These are phyloP conservation scores for Ptiloglossa arizonensis DNA, from an alignment of 1,140 invertebrate species.

Conservation along the genomic window DNA sequence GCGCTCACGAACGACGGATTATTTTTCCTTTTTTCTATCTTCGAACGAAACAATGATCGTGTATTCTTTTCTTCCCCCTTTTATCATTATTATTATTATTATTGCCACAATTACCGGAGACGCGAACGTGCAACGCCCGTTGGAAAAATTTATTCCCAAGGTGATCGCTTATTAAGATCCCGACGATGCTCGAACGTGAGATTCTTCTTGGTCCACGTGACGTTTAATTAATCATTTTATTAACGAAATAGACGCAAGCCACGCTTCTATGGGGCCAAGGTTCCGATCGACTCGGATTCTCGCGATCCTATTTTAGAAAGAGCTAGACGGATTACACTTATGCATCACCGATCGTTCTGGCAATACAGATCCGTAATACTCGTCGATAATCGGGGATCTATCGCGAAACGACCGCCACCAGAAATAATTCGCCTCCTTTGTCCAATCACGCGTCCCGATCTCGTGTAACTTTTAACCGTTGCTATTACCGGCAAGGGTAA, in stretches of 20 bases:
- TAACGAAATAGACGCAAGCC: slow-evolving; percentile 41
- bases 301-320: slow-evolving; percentile 47
- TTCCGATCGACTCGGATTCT: slow-evolving; percentile 33
- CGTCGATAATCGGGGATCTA: slow-evolving; percentile 11
- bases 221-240: slow-evolving; percentile 55
- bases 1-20: not conserved
- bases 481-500: slow-evolving; percentile 7
- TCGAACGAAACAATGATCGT: not conserved
- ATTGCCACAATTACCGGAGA: not conserved
- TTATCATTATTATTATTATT: not conserved
- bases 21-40: too few relatives aligned
- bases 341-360: slow-evolving; percentile 25
- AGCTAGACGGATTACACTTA: slow-evolving; percentile 2
- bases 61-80: not conserved
- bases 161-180: slow-evolving; percentile 13
- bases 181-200: not conserved
- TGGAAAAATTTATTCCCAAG: slow-evolving; percentile 5
- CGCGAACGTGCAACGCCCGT: too few relatives aligned
- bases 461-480: slow-evolving; percentile 9
- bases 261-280: slow-evolving; percentile 45
- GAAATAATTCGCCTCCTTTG: not conserved
- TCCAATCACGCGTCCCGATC: not conserved
- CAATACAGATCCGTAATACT: not conserved
- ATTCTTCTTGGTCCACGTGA: not conserved
- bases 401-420: not conserved